Conservation (phyloP, 2,888 invertebrate species). For the Stictocephala bisonia region DNA sequence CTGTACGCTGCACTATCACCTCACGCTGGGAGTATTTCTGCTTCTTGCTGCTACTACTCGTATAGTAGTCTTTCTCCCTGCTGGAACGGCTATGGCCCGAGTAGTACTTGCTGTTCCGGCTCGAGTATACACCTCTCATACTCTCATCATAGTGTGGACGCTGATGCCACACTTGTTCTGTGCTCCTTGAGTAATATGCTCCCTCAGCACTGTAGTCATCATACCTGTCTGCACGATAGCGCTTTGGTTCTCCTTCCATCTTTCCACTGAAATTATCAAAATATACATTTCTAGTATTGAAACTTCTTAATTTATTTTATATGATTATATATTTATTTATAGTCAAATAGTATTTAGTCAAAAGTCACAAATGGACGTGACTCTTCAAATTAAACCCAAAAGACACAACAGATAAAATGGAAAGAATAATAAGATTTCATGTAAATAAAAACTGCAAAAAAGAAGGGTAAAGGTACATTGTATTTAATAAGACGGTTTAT, state of each 20-base stretch:
- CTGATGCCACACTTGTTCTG: slow-evolving; percentile 35
- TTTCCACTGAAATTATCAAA: slow-evolving; percentile 30
- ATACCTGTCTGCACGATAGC: slow-evolving; percentile 54
- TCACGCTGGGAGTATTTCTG: slow-evolving; percentile 70
- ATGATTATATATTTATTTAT: too few relatives aligned
- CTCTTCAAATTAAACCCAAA: too few relatives aligned
- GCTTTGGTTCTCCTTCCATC: slow-evolving; percentile 47
- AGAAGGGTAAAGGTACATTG: too few relatives aligned
- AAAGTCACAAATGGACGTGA: too few relatives aligned
- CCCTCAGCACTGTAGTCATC: slow-evolving; percentile 51
- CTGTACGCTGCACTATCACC: slow-evolving; percentile 79
- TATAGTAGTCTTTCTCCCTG: slow-evolving; percentile 41
- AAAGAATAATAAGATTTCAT: too few relatives aligned
- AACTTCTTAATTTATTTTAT: too few relatives aligned
- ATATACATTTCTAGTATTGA: too few relatives aligned
- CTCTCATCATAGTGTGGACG: slow-evolving; percentile 35
- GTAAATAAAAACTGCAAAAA: too few relatives aligned
- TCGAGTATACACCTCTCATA: slow-evolving; percentile 6
- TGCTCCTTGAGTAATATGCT: slow-evolving; percentile 9
- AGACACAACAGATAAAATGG: too few relatives aligned
- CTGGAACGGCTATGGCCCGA: not conserved
- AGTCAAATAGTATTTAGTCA: too few relatives aligned
- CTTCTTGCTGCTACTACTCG: slow-evolving; percentile 17
- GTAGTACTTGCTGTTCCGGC: slow-evolving; percentile 22
- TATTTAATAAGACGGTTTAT: too few relatives aligned